These are phyloP conservation scores for Heliconius ismenius DNA, from an alignment of 2,888 invertebrate species.

Conservation along the genomic window DNA sequence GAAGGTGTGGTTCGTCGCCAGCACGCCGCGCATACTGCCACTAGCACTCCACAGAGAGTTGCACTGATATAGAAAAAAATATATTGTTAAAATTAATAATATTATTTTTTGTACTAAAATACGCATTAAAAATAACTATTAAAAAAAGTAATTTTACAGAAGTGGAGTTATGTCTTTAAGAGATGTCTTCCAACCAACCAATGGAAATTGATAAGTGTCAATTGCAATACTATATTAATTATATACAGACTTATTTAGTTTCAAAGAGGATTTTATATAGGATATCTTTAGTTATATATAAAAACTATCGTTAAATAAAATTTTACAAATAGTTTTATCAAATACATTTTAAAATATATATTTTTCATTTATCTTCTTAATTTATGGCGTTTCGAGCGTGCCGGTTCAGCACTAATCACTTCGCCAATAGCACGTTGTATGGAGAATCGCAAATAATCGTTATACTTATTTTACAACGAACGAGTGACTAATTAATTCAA, in stretches of 20 bases:
- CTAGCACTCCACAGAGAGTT: slow-evolving; percentile 88
- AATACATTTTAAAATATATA: slow-evolving; percentile 42
- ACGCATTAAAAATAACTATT: too few relatives aligned
- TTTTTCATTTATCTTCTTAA: not conserved
- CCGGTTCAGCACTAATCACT: too few relatives aligned
- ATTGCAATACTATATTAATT: not conserved
- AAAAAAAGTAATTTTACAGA: too few relatives aligned
- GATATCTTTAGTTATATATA: not conserved
- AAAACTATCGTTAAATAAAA: not conserved
- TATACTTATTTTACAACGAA: not conserved
- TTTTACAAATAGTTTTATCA: not conserved
- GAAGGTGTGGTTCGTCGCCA: slow-evolving; percentile 80
- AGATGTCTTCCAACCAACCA: too few relatives aligned
- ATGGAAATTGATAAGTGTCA: not conserved
- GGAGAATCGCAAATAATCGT: not conserved
- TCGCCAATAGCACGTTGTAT: too few relatives aligned
- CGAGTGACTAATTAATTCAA: not conserved
- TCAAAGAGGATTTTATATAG: too few relatives aligned
- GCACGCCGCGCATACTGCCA: slow-evolving; percentile 89
- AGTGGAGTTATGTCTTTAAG: too few relatives aligned
- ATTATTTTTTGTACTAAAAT: too few relatives aligned
- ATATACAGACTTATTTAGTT: not conserved
- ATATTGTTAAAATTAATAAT: not conserved
- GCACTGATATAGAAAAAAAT: slow-evolving; percentile 80
- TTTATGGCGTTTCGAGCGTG: too few relatives aligned